Base-by-base conservation (phyloP, 2,888 invertebrate genomes). In the Nomada fabriciana region DNA sequence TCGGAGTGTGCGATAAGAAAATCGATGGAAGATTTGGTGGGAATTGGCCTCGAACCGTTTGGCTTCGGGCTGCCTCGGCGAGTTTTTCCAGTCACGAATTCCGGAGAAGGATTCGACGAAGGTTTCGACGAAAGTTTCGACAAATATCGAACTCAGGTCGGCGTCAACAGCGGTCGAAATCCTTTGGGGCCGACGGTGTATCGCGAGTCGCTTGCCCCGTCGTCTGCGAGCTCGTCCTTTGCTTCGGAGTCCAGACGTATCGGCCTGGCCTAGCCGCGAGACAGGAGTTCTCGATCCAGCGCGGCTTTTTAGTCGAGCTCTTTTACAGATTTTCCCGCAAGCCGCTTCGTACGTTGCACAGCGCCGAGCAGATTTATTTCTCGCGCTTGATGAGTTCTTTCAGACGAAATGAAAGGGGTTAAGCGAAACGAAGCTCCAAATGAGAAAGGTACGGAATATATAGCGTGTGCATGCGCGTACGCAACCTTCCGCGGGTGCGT, bases 381-480 rank as follows among this genome's bases (percentile, higher is more conserved):
- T 55, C 67, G 47, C 64, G 76, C 52, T 63, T 80, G 71, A 72
- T 57, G 77, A 76, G 80, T 57, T 76, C 77, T 77, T 80, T 80
- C 71, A 67, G 47, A 47, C 64, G 50, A 50, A 70, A 65, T 57
- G 71, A 77, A 80, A 70, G 64, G 47, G 63, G 25, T 77, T 67
- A 69, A 77, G 64, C 72, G 73, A 64, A 73, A 73, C 73, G 81
- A 57, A 70, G 25, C 50, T 20, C 60, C 43, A 73, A 52, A 61
- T 67, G 79, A 67, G 75, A 79, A 75, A 70, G 23, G 52, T 13
- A n/a, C 29, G 3, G 63, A 23, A 13, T 3, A 50, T 23, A 53
- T 15, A 25, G 52, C 18, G 11, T 43, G 50, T 29, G n/a, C 36
- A 57, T 55, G 53, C 61, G 20, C 55, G 60, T 25, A 57, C 47